A percentile compares a stretch with the other conserved stretches of the same genome.
Conservation (phyloP, 1,140 invertebrate genomes). For the Hypsibius dujardini region DNA sequence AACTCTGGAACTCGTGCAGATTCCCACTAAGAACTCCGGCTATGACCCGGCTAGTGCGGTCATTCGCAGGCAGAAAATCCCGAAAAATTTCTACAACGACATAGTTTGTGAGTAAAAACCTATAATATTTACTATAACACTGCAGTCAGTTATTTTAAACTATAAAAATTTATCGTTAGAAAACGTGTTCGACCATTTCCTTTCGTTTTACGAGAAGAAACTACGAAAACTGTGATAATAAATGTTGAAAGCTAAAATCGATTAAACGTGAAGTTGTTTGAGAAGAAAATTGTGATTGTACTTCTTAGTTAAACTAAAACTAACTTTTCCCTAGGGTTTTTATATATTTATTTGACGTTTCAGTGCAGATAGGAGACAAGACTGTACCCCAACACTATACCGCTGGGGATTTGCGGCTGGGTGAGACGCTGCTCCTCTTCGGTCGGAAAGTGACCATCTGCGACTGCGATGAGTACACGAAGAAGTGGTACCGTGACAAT, state of each 20-base stretch:
- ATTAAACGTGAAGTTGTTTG: too few species aligned
- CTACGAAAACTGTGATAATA: too few species aligned
- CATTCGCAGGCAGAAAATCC: slow-evolving; percentile 9
- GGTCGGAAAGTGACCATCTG: not conserved
- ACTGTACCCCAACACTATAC: not conserved
- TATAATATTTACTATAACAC: too few species aligned
- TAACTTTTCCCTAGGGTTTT: too few species aligned
- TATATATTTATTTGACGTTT: not conserved
- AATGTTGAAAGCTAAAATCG: too few species aligned
- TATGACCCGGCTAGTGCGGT: not conserved
- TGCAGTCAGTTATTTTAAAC: too few species aligned
- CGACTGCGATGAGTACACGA: slow-evolving; percentile 9
- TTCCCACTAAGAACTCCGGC: not conserved
- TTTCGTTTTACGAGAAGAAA: too few species aligned
- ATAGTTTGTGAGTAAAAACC: not conserved
- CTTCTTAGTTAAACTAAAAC: too few species aligned
- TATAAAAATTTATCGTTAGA: too few species aligned
- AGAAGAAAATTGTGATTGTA: too few species aligned
- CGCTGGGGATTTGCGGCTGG: not conserved
- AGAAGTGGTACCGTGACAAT: slow-evolving; percentile 9
- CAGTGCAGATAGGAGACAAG: slow-evolving; percentile 1
- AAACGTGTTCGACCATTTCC: too few species aligned
- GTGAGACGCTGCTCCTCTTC: not conserved
- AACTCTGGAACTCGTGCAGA: not conserved
- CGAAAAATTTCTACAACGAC: slow-evolving; percentile 1